Conservation (phyloP, 2,888 invertebrate genomes). For the Hypomecis atomaria region DNA sequence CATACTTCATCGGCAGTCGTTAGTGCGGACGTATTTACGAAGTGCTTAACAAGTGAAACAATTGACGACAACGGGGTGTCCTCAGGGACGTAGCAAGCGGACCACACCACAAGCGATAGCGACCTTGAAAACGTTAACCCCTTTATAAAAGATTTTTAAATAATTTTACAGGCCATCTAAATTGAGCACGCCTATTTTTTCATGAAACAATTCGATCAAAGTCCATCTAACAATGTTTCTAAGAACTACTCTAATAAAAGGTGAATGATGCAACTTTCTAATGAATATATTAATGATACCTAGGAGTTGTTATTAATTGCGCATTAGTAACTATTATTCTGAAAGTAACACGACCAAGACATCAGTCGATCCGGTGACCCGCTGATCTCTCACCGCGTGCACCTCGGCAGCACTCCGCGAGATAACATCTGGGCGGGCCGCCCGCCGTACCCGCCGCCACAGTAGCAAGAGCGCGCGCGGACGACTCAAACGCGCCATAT, state of each 20-base stretch:
- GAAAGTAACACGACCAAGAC: not conserved
- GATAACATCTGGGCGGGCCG: conserved; percentile 78
- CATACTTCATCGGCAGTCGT: conserved; percentile 45
- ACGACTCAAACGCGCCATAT: conserved; percentile 56
- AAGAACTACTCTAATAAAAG: not conserved
- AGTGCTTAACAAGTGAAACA: conserved; percentile 67
- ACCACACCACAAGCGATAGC: conserved; percentile 41
- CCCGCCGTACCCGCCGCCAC: conserved; percentile 54
- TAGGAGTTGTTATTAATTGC: not conserved
- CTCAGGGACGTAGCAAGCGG: conserved; percentile 47
- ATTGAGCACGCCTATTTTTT: too few relatives aligned
- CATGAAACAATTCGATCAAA: not conserved
- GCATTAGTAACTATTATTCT: conserved; percentile 1
- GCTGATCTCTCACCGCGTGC: conserved; percentile 43
- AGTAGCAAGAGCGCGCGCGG: conserved; percentile 66
- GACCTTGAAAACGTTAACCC: conserved; percentile 1
- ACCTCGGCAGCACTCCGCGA: conserved; percentile 45
- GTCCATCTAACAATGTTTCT: too few relatives aligned
- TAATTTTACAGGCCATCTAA: too few relatives aligned
- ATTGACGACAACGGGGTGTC: conserved; percentile 73
- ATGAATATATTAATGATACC: not conserved
- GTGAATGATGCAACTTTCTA: not conserved
- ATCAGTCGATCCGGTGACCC: conserved; percentile 5
- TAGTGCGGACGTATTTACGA: conserved; percentile 64
- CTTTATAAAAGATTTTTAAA: too few relatives aligned